Evolutionary conservation across 2,113 vertebrate genomes (phyloP), one percentile per base, ranked within the genome.

Genomic region (Odontesthes bonariensis): DNA sequence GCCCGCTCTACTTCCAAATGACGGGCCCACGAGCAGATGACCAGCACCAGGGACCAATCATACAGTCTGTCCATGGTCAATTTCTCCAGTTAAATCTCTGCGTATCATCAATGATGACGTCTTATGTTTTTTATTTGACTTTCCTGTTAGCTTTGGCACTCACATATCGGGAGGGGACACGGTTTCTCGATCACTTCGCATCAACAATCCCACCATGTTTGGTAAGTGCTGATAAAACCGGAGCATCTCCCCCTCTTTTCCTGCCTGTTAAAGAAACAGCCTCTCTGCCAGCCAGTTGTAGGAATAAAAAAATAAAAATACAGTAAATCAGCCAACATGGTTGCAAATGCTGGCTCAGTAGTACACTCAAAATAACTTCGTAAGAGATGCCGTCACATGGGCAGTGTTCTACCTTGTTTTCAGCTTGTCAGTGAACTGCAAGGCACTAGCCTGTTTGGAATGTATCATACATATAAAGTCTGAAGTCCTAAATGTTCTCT

Each of bases 1-100:
- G 96, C 70, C 97, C 98, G 2, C 78, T 99, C 81, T 96, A 96
- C 93, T 94, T 96, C 75, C 95, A 94, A 88, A 89, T 96, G 93
- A 94, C 90, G 4, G 95, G 96, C 71, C 95, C 90, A 11, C 89
- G 83, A 73, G 38, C 75, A 2, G 77, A 91, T 1, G 75, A 76
- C 59, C 86, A 93, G 61, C 92, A 76, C 77, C 92, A 93, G 72
- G 92, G 93, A 23, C 95, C 95, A 0, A 20, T 83, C 11, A 86
- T 97, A 93, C 95, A 95, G 98, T 99, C 77, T 0, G 75, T 60
- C 0, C 14, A 12, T n/a, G 8, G 6, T 74, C 14, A 5, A 11
- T 14, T 19, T 46, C 19, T 79, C 32, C 23, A 53, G 3, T 32
- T 60, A 2, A 1, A 19, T 35, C 42, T 61, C 13, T 47, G 12